Evolutionary conservation across 2,113 vertebrate species (phyloP).

Genomic region (Pelusios castaneus): DNA sequence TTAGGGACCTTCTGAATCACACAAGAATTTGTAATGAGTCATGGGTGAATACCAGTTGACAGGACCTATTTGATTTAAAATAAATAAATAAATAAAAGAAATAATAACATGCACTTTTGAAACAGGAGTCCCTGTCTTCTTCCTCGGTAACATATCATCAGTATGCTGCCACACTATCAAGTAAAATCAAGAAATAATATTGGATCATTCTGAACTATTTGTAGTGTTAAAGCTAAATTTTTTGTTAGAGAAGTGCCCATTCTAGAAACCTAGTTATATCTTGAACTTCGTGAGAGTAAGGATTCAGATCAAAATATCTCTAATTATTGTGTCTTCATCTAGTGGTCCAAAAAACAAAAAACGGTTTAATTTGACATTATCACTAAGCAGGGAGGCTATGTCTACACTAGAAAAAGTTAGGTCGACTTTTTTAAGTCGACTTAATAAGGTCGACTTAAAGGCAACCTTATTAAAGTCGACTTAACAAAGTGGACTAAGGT

Average conservation of each 20-base stretch:
- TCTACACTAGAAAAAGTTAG: too few species aligned
- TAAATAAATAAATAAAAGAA: too few species aligned
- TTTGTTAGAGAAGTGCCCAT: neutral
- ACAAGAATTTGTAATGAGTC: neutral
- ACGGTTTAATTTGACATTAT: neutral
- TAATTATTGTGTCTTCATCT: neutral
- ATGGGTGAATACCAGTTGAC: neutral
- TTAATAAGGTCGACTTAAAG: too few species aligned
- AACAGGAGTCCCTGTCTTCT: neutral
- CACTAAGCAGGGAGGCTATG: neutral
- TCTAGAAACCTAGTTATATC: neutral
- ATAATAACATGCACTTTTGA: neutral
- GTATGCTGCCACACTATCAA: neutral
- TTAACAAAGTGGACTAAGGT: too few species aligned
- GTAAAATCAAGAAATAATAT: neutral
- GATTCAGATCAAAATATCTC: neutral
- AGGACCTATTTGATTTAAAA: neutral
- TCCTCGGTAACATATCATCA: neutral
- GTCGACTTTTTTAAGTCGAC: too few species aligned
- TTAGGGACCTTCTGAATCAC: neutral
- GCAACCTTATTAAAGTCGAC: too few species aligned
- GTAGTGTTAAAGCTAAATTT: neutral
- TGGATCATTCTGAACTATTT: neutral
- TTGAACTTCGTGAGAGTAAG: neutral
- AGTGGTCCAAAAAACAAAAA: neutral